Percentiles rank a stretch among this genome's conserved stretches.
These are phyloP conservation scores for Enteromius afrohamiltoni DNA, from an alignment of 2,797 vertebrate genomes.

Conservation along the genomic window DNA sequence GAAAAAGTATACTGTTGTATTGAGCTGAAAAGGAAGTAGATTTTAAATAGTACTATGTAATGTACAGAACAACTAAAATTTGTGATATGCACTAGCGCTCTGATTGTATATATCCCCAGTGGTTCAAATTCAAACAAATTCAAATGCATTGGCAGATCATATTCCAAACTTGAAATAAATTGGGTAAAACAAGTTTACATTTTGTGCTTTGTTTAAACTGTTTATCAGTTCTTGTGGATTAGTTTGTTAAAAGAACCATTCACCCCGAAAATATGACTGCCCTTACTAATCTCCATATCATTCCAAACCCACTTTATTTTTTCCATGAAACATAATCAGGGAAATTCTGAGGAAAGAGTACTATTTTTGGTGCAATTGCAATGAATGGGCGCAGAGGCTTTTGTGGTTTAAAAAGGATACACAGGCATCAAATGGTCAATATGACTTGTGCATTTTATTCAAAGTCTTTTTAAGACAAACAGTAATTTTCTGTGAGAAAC, in stretches of 20 bases:
- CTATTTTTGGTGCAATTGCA: background rate
- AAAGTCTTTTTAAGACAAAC: background rate
- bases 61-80: constrained; percentile 8
- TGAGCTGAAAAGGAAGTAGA: constrained; percentile 2
- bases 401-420: background rate
- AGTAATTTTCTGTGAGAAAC: background rate
- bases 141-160: constrained; percentile 1
- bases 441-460: background rate
- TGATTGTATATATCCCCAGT: constrained; percentile 7
- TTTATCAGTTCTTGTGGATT: constrained; percentile 1
- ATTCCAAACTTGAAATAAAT: background rate
- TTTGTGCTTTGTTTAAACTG: constrained; percentile 10
- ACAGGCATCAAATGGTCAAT: background rate
- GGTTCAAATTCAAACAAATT: constrained; percentile 1
- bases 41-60: background rate
- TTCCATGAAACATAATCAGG: background rate
- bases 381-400: background rate
- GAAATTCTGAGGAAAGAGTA: background rate
- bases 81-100: background rate
- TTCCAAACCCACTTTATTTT: constrained; percentile 19
- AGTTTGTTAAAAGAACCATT: constrained; percentile 19
- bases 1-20: constrained; percentile 7
- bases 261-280: background rate
- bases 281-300: background rate
- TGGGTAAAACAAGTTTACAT: background rate